Percentiles rank a stretch among this genome's conserved stretches.
phyloP scores from a whole-genome alignment of 1,140 invertebrate genomes.

The Drosophila navojoa region DNA sequence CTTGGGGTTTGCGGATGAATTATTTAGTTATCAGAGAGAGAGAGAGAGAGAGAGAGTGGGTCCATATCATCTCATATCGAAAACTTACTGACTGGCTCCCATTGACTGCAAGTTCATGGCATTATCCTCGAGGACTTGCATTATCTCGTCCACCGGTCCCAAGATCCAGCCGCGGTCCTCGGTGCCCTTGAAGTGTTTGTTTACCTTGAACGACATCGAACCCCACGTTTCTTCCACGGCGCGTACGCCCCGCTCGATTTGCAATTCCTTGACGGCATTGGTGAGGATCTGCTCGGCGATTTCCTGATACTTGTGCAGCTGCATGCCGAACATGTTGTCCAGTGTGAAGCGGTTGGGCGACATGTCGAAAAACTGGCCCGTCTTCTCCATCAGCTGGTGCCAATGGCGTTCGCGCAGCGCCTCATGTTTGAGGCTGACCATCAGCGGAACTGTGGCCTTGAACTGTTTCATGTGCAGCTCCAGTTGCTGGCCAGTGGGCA shows the following conservation, averaged over 20 bases:
- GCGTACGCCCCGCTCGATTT: conserved; percentile 93
- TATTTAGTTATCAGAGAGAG: too few species aligned
- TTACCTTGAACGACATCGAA: conserved; percentile 88
- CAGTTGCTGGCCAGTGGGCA: conserved; percentile 88
- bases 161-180: conserved; percentile 88
- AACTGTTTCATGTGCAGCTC: conserved; percentile 94
- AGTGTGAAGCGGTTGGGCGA: conserved; percentile 93
- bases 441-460: conserved; percentile 93
- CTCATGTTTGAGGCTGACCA: conserved; percentile 95
- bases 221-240: conserved; percentile 91
- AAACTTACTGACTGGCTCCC: conserved; percentile 90
- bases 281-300: conserved; percentile 93
- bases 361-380: conserved; percentile 92
- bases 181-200: conserved; percentile 87
- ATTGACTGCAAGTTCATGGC: conserved; percentile 95
- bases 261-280: conserved; percentile 93
- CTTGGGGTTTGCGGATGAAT: too few species aligned
- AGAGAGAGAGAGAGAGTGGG: too few species aligned
- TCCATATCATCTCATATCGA: neutral
- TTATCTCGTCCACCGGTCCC: conserved; percentile 92
- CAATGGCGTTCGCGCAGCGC: conserved; percentile 94
- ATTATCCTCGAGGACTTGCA: conserved; percentile 93
- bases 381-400: conserved; percentile 94
- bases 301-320: conserved; percentile 92
- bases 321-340: conserved; percentile 96